These are phyloP conservation scores for Agriopis aurantiaria DNA, from an alignment of 2,888 invertebrate species.

Conservation along the genomic window DNA sequence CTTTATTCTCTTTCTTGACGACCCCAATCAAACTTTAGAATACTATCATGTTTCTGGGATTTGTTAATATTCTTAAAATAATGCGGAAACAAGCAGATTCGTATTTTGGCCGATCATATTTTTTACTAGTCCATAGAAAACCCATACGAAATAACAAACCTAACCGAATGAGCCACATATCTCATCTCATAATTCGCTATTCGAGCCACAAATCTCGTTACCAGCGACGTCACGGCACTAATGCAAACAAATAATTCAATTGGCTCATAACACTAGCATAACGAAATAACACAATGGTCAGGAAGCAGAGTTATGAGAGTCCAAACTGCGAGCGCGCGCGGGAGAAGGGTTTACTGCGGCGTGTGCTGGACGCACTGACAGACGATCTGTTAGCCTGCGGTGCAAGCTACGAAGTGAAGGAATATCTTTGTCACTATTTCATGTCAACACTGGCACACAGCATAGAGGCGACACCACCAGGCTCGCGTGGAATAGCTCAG, in stretches of 20 bases:
- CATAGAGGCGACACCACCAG: too few relatives aligned
- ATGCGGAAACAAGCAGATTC: too few relatives aligned
- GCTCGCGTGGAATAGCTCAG: too few relatives aligned
- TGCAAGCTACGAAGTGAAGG: conserved; percentile 28
- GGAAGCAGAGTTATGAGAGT: conserved; percentile 60
- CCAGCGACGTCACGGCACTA: conserved; percentile 28
- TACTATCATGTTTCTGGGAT: too few relatives aligned
- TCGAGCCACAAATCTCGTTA: conserved; percentile 39
- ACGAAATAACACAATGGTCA: conserved; percentile 55
- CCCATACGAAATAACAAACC: conserved; percentile 12
- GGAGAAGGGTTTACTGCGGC: conserved; percentile 65
- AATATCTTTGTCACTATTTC: not conserved
- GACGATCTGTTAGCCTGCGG: conserved; percentile 61
- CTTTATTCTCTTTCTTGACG: too few relatives aligned
- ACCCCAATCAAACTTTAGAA: too few relatives aligned
- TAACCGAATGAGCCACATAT: conserved; percentile 15
- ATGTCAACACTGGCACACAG: too few relatives aligned
- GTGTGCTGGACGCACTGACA: conserved; percentile 62
- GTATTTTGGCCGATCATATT: too few relatives aligned
- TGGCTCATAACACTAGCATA: conserved; percentile 51
- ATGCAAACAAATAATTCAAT: conserved; percentile 58
- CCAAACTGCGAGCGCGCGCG: conserved; percentile 63
- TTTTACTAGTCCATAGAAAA: not conserved
- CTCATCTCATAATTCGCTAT: conserved; percentile 26
- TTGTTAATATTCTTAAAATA: too few relatives aligned